Percentiles rank a stretch among this genome's conserved stretches.
These are phyloP conservation scores for Holacanthella duospinosa DNA, from an alignment of 2,888 invertebrate genomes.

Conservation along the genomic window DNA sequence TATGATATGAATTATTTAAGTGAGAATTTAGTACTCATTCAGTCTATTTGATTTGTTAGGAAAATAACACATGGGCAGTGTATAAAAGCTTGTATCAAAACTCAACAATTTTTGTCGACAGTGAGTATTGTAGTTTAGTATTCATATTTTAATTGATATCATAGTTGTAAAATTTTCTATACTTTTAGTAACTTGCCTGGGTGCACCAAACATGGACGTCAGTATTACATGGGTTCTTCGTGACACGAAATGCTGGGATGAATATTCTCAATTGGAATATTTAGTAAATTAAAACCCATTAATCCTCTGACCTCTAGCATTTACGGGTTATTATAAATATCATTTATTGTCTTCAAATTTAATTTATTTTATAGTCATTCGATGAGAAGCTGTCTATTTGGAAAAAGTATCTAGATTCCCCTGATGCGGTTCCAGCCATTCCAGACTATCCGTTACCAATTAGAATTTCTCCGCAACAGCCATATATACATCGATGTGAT, in stretches of 20 bases:
- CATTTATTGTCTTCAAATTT: constrained; percentile 12
- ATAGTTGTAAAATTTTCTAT: too few species aligned
- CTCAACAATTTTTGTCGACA: constrained; percentile 57
- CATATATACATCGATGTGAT: constrained; percentile 24
- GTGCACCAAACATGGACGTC: too few species aligned
- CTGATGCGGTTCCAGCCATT: neutral
- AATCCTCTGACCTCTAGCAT: too few species aligned
- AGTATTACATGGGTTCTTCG: constrained; percentile 48
- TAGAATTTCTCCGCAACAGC: constrained; percentile 13
- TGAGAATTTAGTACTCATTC: neutral
- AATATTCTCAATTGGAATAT: constrained; percentile 37
- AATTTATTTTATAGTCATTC: constrained; percentile 19
- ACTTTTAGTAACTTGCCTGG: too few species aligned
- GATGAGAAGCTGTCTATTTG: constrained; percentile 24
- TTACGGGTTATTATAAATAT: neutral
- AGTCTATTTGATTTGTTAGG: neutral
- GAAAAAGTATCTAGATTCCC: constrained; percentile 22
- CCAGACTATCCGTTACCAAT: constrained; percentile 7
- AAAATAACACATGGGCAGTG: constrained; percentile 33
- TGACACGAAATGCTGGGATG: constrained; percentile 51
- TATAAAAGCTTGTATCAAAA: constrained; percentile 58
- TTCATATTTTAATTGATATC: neutral
- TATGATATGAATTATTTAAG: too few species aligned
- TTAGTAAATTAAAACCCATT: constrained; percentile 21
- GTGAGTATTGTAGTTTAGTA: constrained; percentile 46